phyloP scores from a whole-genome alignment of 2,113 vertebrate species.

The Epinephelus lanceolatus region DNA sequence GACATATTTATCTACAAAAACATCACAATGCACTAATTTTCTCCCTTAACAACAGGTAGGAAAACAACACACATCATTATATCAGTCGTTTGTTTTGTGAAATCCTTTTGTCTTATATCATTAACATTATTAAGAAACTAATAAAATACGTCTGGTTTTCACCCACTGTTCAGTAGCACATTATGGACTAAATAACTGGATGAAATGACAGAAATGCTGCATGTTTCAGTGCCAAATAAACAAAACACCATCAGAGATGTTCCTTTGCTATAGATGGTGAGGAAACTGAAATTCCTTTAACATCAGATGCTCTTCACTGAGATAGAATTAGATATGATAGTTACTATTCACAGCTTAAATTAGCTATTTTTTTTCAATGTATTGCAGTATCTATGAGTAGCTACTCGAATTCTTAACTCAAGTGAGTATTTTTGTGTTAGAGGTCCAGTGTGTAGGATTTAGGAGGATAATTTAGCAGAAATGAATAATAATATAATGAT shows the following conservation, averaged over 20 bases:
- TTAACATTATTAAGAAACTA: neutral
- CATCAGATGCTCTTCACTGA: neutral
- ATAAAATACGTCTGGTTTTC: neutral
- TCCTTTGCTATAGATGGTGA: neutral
- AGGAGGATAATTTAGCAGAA: no score
- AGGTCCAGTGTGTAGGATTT: no score
- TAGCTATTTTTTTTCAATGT: neutral
- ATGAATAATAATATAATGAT: no score
- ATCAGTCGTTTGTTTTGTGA: neutral
- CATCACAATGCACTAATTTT: neutral
- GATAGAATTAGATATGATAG: no score
- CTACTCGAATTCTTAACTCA: no score
- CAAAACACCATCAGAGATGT: neutral
- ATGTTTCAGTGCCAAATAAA: neutral
- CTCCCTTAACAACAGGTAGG: neutral
- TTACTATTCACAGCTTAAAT: neutral
- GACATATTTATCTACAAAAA: neutral
- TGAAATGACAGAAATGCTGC: neutral
- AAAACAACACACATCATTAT: neutral
- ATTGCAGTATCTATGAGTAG: no score
- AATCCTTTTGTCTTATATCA: neutral
- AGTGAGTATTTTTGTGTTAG: no score
- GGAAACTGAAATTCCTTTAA: neutral
- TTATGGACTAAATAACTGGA: neutral
- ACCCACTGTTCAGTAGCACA: neutral